A percentile compares a stretch with the other conserved stretches of the same genome.
Evolutionary conservation across 2,113 vertebrate genomes (phyloP).

Genomic region (Galemys pyrenaicus): DNA sequence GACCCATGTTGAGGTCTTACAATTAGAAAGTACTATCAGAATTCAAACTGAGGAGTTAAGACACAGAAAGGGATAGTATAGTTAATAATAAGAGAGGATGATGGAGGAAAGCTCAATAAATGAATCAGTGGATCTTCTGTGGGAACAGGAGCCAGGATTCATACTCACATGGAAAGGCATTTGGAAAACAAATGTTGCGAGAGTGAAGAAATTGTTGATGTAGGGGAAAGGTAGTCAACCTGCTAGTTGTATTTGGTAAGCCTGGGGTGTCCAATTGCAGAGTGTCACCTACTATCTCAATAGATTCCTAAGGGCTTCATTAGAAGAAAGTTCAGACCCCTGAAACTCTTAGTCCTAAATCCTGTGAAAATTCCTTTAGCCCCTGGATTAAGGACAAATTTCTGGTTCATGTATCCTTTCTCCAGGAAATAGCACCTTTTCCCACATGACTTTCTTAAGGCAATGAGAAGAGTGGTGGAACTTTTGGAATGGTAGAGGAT

Average conservation of each 20-base stretch:
- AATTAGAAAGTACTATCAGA: not conserved
- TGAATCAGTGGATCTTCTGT: not conserved
- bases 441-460: not conserved
- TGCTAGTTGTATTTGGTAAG: not conserved
- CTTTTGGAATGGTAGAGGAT: not conserved
- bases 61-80: not conserved
- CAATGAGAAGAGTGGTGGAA: not conserved
- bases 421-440: not conserved
- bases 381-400: not conserved
- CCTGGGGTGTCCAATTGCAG: not conserved
- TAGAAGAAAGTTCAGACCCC: not conserved
- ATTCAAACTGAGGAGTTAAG: not conserved
- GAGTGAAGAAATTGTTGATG: not conserved
- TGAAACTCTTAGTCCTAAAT: not conserved
- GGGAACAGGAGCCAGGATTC: not conserved
- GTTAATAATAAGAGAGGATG: not conserved
- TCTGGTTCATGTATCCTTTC: not conserved
- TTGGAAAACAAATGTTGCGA: not conserved
- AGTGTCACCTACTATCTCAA: not conserved
- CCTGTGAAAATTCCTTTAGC: not conserved
- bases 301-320: not conserved
- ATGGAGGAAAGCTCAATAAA: not conserved
- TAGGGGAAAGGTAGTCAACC: not conserved
- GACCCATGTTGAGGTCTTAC: not conserved
- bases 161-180: not conserved